A percentile compares a stretch with the other conserved stretches of the same genome.
Conservation (phyloP, 2,888 invertebrate species). For the Catocala nupta region DNA sequence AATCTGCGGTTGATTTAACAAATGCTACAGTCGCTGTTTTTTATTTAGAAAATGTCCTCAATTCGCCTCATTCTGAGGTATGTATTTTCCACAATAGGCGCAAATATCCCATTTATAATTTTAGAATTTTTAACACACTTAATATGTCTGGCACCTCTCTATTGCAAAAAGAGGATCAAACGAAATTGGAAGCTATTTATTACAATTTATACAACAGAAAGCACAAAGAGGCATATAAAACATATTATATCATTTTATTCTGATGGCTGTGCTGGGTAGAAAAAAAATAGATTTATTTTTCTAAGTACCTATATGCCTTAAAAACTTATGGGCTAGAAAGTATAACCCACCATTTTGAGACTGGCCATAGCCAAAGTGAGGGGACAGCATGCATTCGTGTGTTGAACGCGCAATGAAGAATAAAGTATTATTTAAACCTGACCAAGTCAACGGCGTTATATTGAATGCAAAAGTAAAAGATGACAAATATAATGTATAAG, state of each 20-base stretch:
- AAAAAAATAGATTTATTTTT: conserved; percentile 1
- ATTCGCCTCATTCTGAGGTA: conserved; percentile 25
- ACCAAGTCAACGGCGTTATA: neutral
- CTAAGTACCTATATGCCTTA: neutral
- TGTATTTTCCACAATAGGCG: conserved; percentile 17
- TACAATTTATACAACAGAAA: neutral
- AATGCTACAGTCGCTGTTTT: conserved; percentile 29
- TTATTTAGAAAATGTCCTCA: conserved; percentile 24
- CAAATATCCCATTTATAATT: neutral
- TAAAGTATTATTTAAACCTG: conserved; percentile 2
- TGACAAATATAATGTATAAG: neutral
- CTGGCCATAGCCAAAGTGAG: neutral
- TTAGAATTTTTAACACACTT: conserved; percentile 9
- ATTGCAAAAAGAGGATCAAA: conserved; percentile 38
- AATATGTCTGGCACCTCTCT: conserved; percentile 37
- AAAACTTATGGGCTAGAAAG: neutral
- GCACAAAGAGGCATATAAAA: conserved; percentile 8
- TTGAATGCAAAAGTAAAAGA: neutral
- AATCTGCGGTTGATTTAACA: conserved; percentile 21
- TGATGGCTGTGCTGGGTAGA: conserved; percentile 27
- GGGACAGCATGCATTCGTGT: neutral
- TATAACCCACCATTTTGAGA: neutral
- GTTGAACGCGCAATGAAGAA: neutral
- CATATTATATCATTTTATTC: conserved; percentile 23
- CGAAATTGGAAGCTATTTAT: conserved; percentile 20